Evolutionary conservation across 2,888 invertebrate genomes (phyloP).

Genomic region (Xestia rhomboidea): DNA sequence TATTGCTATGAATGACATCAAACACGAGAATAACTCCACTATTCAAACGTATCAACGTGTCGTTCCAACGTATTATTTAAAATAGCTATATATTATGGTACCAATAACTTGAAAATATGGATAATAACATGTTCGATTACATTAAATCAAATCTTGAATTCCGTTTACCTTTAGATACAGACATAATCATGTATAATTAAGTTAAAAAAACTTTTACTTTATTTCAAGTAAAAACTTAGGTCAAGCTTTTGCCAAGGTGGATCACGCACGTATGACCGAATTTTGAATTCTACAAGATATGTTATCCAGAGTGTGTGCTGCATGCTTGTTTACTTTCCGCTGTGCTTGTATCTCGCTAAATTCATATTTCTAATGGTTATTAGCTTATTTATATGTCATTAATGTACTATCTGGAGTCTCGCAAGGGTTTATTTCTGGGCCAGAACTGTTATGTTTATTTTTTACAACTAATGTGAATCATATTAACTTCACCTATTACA

Average conservation of each 20-base stretch:
- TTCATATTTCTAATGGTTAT: no score
- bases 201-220: neutral
- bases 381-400: neutral
- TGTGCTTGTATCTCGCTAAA: neutral
- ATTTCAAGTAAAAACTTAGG: neutral
- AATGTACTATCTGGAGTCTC: slow-evolving; percentile 11
- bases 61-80: no score
- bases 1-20: slow-evolving; percentile 18
- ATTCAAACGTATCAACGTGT: no score
- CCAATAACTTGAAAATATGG: neutral
- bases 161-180: neutral
- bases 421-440: slow-evolving; percentile 7
- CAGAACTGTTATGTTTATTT: neutral
- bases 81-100: no score
- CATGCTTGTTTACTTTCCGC: neutral
- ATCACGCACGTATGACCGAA: neutral
- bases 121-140: neutral
- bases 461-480: neutral
- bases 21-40: slow-evolving; percentile 17
- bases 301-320: neutral
- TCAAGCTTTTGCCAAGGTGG: slow-evolving; percentile 6
- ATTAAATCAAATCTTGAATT: neutral
- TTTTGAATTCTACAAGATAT: neutral
- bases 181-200: neutral
- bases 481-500: neutral